Evolutionary conservation across 1,140 invertebrate genomes (phyloP), one percentile per base, ranked within the genome.

Genomic region (Copidosoma floridanum): DNA sequence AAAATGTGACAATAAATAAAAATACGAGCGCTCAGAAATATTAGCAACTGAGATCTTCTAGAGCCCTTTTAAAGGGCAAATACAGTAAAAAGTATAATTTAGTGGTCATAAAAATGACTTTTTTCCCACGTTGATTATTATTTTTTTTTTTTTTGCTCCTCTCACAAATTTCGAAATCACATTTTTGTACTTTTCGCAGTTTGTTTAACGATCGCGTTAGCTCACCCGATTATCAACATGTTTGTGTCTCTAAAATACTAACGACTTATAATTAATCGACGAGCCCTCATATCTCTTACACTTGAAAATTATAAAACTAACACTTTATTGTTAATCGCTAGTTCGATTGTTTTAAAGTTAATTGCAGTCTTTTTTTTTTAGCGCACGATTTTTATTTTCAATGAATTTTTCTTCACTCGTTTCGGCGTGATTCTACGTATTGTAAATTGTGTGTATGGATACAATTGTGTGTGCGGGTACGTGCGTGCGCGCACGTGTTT

Each of bases 161-260:
- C 50, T 61, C 55, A 61, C 61, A 23, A 66, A 64, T 65, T 69
- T 43, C 61, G 67, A 69, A 57, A 40, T n/a, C n/a, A 69, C 63
- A 24, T 59, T 58, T 68, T 69, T 69, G 68, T 69, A 69, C 68
- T 69, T 59, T 67, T 63, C 55, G 54, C 65, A 67, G 68, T 69
- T 65, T 67, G 35, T 67, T 63, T 61, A 61, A 61, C 26, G 40
- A 38, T 50, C 44, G 58, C 44, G 16, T 21, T 61, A 5, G 5
- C 35, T 29, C 14, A 48, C 16, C n/a, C 20, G 35, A n/a, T n/a
- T n/a, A n/a, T n/a, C n/a, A n/a, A n/a, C n/a, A n/a, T n/a, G n/a
- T n/a, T n/a, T n/a, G n/a, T n/a, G n/a, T 23, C 32, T 41, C 5
- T 47, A 48, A 54, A 40, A 43, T 29, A 46, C 11, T 50, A 50